Percentiles rank a stretch among this genome's conserved stretches.
Evolutionary conservation across 2,888 invertebrate genomes (phyloP).

Genomic region (Drosophila macrospina): DNA sequence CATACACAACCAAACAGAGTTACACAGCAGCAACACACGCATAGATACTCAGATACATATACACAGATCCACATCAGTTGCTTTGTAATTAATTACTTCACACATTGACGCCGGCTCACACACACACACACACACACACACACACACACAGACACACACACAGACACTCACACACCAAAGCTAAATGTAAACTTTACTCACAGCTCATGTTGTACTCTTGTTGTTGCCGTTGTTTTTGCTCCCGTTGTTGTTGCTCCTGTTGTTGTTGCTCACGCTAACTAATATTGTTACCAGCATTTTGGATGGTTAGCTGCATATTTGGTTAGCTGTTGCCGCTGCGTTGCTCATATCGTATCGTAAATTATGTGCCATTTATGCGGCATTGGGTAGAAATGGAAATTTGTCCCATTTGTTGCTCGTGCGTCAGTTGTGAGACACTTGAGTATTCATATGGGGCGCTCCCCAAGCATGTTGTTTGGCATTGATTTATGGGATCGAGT

Average conservation of each 20-base stretch:
- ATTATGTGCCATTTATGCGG: slow-evolving; percentile 80
- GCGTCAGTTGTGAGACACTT: slow-evolving; percentile 62
- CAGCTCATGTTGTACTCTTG: slow-evolving; percentile 30
- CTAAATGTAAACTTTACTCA: slow-evolving; percentile 68
- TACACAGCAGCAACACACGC: slow-evolving; percentile 7
- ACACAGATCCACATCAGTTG: slow-evolving; percentile 76
- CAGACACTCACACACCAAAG: slow-evolving; percentile 31
- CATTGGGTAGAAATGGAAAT: slow-evolving; percentile 80
- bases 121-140: slow-evolving; percentile 31
- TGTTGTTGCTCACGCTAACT: slow-evolving; percentile 61
- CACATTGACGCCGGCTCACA: slow-evolving; percentile 75
- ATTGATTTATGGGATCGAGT: slow-evolving; percentile 73
- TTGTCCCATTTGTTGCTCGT: slow-evolving; percentile 75
- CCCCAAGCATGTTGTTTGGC: slow-evolving; percentile 65
- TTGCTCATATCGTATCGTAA: slow-evolving; percentile 75
- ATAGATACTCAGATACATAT: slow-evolving; percentile 14
- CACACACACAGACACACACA: slow-evolving; percentile 30
- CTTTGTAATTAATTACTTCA: slow-evolving; percentile 82
- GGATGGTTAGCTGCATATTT: slow-evolving; percentile 78
- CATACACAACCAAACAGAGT: slow-evolving; percentile 24
- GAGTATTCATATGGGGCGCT: slow-evolving; percentile 73
- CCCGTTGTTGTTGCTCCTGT: slow-evolving; percentile 23
- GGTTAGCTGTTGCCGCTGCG: slow-evolving; percentile 62
- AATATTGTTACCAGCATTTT: slow-evolving; percentile 78
- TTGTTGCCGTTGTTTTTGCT: slow-evolving; percentile 27